Evolutionary conservation across 2,797 vertebrate species (phyloP), one percentile per base, ranked within the genome.

Genomic region (Sebastiscus albofasciatus): DNA sequence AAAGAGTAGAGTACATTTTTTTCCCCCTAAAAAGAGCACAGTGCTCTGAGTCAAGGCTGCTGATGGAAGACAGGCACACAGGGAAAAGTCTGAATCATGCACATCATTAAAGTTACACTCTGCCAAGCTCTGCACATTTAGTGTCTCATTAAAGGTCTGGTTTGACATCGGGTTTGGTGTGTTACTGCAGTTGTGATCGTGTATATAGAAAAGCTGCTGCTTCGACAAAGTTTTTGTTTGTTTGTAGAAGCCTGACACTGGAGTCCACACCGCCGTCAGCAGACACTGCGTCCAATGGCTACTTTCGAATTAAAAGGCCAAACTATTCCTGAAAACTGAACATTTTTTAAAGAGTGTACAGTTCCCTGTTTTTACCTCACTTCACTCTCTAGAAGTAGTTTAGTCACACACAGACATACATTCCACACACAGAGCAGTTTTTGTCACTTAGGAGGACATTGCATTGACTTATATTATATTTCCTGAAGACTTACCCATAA

Each of bases 71-170:
- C 46, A 83, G 70, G n/a, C 11, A 34, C 29, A 16, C 2, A 39
- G 77, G 81, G 76, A 71, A 83, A 82, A 78, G 65, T 88, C 61
- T 82, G 85, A 85, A 80, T 77, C 64, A 67, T 73, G 75, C 87
- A 76, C 86, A 90, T 89, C 80, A 87, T 90, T 91, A 91, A 80
- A 88, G 87, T 77, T 74, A 61, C 58, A 76, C 80, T 83, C 67
- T 72, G 80, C 82, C 78, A 79, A 66, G 76, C 88, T 90, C 82
- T 52, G 89, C 87, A 91, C 89, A 89, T 90, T 89, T 72, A 88
- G 78, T 42, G 68, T 84, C 86, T 92, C 90, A 88, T 90, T 90
- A 92, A 85, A 82, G 76, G 61, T 79, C 77, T 55, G 74, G 79
- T 87, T 82, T 88, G 87, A 91, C 89, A 71, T 75, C 26, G 58